phyloP scores from a whole-genome alignment of 53 echinoderm and acorn worm species.

The Zoroaster sp. region DNA sequence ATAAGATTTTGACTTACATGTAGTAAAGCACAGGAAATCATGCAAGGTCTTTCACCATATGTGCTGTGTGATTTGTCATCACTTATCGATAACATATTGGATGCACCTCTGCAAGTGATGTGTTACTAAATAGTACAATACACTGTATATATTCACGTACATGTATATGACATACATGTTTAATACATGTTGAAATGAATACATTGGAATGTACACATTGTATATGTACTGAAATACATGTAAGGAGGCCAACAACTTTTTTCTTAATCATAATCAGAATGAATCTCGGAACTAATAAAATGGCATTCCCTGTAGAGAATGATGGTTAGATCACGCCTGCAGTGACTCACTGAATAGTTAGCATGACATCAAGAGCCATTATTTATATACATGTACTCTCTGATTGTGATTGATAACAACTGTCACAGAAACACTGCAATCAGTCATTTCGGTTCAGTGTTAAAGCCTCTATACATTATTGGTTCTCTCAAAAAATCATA shows the following conservation, averaged over 20 bases:
- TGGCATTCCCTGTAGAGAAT: neutral
- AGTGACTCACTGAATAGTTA: slow-evolving; percentile 42
- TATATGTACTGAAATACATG: neutral
- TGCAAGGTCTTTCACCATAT: neutral
- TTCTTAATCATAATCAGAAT: too few relatives aligned
- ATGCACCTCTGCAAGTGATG: neutral
- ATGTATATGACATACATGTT: neutral
- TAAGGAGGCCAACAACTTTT: neutral
- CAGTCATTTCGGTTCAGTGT: too few relatives aligned
- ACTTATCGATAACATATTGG: neutral
- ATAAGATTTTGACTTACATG: too few relatives aligned
- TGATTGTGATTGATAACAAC: slow-evolving; percentile 22
- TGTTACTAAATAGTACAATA: neutral
- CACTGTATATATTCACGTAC: neutral
- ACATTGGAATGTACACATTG: neutral
- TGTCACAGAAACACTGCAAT: neutral
- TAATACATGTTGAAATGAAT: neutral
- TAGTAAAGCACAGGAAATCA: neutral
- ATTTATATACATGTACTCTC: slow-evolving; percentile 22
- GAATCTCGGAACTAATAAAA: neutral
- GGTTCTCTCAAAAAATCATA: too few relatives aligned
- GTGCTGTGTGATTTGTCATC: neutral
- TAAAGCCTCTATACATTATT: too few relatives aligned
- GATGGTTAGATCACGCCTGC: neutral
- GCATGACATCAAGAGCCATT: neutral